Evolutionary conservation across 1,140 invertebrate genomes (phyloP).

Genomic region (Drosophila takahashii): DNA sequence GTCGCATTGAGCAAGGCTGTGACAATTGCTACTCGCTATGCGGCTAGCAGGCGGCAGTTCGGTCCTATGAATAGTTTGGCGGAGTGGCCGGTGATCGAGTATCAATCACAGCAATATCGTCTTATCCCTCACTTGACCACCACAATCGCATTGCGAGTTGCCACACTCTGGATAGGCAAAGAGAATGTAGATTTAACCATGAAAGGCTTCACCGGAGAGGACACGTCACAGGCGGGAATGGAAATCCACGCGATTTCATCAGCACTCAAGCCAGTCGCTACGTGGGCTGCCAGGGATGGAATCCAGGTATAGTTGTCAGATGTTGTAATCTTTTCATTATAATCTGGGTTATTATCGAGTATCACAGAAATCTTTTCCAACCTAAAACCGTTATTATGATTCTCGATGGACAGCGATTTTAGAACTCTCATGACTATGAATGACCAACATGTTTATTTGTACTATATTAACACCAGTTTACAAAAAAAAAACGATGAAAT

Average conservation of each 20-base stretch:
- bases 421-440: too few species aligned
- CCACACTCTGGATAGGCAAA: slow-evolving; percentile 87
- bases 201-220: slow-evolving; percentile 84
- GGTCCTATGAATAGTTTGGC: slow-evolving; percentile 86
- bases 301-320: slow-evolving; percentile 86
- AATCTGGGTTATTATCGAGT: too few species aligned
- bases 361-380: too few species aligned
- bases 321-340: background rate
- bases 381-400: too few species aligned
- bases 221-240: slow-evolving; percentile 83
- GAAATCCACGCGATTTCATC: slow-evolving; percentile 91
- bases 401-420: too few species aligned
- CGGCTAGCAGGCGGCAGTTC: slow-evolving; percentile 92
- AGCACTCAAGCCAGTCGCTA: slow-evolving; percentile 90
- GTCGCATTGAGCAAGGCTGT: slow-evolving; percentile 86
- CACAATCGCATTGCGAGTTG: slow-evolving; percentile 89
- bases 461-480: too few species aligned
- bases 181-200: slow-evolving; percentile 86
- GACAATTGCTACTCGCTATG: slow-evolving; percentile 93
- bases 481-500: too few species aligned
- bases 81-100: slow-evolving; percentile 93
- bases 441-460: too few species aligned
- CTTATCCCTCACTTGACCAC: slow-evolving; percentile 92
- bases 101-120: slow-evolving; percentile 94
- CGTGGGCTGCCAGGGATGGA: slow-evolving; percentile 92